Conservation (phyloP, 2,113 vertebrate species). For the Oceanodroma tethys region DNA sequence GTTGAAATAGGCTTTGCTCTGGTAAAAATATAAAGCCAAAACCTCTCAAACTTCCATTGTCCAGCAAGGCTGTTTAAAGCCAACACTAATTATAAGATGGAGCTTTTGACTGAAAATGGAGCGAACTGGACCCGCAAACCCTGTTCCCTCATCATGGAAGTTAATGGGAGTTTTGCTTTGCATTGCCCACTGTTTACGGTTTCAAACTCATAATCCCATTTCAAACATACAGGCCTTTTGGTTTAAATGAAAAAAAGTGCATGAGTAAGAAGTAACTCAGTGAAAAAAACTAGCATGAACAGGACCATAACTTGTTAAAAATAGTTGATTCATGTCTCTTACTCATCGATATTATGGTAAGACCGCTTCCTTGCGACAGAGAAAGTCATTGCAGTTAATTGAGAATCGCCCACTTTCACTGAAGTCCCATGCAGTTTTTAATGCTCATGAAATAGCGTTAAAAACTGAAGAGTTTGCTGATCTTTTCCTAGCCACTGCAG, state of each 20-base stretch:
- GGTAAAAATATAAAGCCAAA: background rate
- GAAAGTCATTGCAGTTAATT: background rate
- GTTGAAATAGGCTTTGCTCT: background rate
- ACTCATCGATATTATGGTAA: background rate
- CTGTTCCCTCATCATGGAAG: background rate
- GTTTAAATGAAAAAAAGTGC: background rate
- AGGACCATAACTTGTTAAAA: background rate
- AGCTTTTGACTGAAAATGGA: background rate
- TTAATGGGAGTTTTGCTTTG: background rate
- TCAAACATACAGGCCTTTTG: background rate
- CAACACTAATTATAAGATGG: background rate
- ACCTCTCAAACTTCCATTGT: background rate
- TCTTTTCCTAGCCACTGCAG: background rate
- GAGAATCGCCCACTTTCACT: background rate
- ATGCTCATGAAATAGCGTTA: rapidly evolving
- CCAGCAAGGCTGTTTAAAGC: background rate
- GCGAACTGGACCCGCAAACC: background rate
- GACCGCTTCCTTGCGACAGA: background rate
- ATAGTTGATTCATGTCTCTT: background rate
- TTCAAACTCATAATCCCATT: background rate
- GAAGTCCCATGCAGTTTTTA: background rate
- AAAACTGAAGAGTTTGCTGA: background rate
- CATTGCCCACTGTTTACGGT: background rate
- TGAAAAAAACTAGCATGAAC: background rate
- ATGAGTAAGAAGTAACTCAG: background rate